These are phyloP conservation scores for Drosophila asahinai DNA, from an alignment of 1,140 invertebrate genomes.

Conservation along the genomic window DNA sequence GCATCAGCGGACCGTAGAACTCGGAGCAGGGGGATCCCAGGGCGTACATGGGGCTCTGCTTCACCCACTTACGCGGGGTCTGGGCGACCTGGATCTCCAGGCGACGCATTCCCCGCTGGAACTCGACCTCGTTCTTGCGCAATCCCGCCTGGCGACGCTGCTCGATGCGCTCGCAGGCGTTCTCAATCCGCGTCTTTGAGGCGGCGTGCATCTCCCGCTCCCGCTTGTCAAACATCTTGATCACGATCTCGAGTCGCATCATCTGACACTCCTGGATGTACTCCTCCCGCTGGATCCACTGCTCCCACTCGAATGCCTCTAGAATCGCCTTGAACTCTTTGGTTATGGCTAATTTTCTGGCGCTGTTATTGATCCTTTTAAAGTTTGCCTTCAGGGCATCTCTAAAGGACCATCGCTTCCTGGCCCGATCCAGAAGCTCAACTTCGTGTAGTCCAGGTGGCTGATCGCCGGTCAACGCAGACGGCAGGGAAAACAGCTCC, in stretches of 20 bases:
- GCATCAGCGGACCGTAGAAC: slow-evolving; percentile 18
- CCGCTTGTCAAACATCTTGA: slow-evolving; percentile 83
- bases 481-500: slow-evolving; percentile 70
- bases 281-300: slow-evolving; percentile 82
- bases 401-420: slow-evolving; percentile 79
- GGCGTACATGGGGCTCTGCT: slow-evolving; percentile 85
- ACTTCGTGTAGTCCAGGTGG: slow-evolving; percentile 75
- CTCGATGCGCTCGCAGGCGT: slow-evolving; percentile 77
- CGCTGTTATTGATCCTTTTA: slow-evolving; percentile 27
- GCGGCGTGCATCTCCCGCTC: slow-evolving; percentile 80
- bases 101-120: slow-evolving; percentile 77
- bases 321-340: slow-evolving; percentile 49
- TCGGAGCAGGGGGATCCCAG: slow-evolving; percentile 86
- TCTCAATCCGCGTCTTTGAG: slow-evolving; percentile 84
- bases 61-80: slow-evolving; percentile 51
- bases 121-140: slow-evolving; percentile 79
- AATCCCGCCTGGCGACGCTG: slow-evolving; percentile 82
- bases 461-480: slow-evolving; percentile 52
- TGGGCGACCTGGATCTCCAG: slow-evolving; percentile 53
- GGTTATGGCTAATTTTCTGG: slow-evolving; percentile 35
- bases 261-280: slow-evolving; percentile 88
- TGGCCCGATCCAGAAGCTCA: slow-evolving; percentile 73
- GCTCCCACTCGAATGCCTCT: slow-evolving; percentile 83
- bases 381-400: slow-evolving; percentile 63
- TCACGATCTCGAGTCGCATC: slow-evolving; percentile 86